Percentiles rank a stretch among this genome's conserved stretches.
Conservation (phyloP, 2,113 vertebrate species). For the Ceratotherium simum region DNA sequence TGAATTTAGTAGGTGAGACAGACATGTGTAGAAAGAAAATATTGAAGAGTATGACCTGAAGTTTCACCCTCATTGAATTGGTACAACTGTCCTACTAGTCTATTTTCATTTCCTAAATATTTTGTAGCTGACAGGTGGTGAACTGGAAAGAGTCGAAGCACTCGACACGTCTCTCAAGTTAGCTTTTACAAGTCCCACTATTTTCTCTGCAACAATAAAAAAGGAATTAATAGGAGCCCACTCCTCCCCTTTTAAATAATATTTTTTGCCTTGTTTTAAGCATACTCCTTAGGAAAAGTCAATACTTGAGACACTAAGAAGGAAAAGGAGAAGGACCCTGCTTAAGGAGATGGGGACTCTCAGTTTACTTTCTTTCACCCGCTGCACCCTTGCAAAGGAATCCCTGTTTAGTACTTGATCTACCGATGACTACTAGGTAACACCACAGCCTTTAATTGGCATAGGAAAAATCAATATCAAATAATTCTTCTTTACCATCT, state of each 20-base stretch:
- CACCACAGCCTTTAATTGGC: neutral
- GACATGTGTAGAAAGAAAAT: neutral
- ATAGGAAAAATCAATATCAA: neutral
- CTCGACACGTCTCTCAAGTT: neutral
- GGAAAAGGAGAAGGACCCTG: neutral
- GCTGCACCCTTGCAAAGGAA: neutral
- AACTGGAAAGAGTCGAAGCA: neutral
- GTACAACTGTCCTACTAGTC: neutral
- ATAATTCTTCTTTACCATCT: neutral
- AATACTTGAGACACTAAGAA: neutral
- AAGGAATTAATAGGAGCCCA: neutral
- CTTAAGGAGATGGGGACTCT: neutral
- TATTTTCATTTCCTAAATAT: neutral
- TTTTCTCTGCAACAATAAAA: neutral
- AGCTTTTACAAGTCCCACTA: neutral
- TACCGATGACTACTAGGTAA: neutral
- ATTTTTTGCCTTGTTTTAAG: neutral
- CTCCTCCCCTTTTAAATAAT: neutral
- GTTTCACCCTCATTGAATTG: neutral
- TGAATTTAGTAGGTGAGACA: neutral
- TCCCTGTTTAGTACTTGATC: neutral
- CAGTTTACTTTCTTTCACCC: neutral
- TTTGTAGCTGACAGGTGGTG: neutral
- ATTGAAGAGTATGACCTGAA: neutral
- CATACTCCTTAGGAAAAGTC: neutral